phyloP scores from a whole-genome alignment of 2,797 vertebrate genomes.

The Syngnathus rostellatus region DNA sequence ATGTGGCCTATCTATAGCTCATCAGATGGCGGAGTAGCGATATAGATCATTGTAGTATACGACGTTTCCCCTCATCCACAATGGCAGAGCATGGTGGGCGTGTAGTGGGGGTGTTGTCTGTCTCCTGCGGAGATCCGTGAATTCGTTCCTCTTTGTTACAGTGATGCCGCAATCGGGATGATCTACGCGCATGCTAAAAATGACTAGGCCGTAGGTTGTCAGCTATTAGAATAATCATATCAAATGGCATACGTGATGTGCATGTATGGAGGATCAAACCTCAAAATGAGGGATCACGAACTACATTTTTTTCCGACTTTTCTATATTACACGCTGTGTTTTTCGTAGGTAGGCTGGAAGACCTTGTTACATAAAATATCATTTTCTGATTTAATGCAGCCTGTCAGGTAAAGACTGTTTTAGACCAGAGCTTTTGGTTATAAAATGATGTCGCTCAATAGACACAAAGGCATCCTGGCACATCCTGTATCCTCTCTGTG shows the following conservation, averaged over 20 bases:
- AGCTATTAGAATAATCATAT: neutral
- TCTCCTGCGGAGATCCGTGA: slow-evolving; percentile 43
- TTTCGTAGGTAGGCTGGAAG: slow-evolving; percentile 3
- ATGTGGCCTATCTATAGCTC: slow-evolving; percentile 21
- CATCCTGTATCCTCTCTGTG: slow-evolving; percentile 7
- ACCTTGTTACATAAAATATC: slow-evolving; percentile 34
- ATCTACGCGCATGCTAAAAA: slow-evolving; percentile 24
- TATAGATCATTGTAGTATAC: slow-evolving; percentile 1
- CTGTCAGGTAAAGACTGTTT: slow-evolving; percentile 15
- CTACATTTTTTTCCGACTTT: neutral
- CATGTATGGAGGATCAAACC: neutral
- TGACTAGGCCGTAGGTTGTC: neutral
- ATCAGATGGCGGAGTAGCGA: neutral
- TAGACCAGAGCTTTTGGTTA: slow-evolving; percentile 26
- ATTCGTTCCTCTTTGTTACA: slow-evolving; percentile 61
- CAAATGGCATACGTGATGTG: neutral
- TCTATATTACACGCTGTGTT: neutral
- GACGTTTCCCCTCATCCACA: slow-evolving; percentile 24
- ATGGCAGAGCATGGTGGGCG: slow-evolving; percentile 41
- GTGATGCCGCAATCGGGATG: slow-evolving; percentile 63
- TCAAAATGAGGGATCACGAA: neutral
- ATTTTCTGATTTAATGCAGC: neutral
- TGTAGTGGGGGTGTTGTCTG: slow-evolving; percentile 9
- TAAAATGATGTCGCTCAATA: slow-evolving; percentile 21
- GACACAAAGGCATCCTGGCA: slow-evolving; percentile 16